Evolutionary conservation across 2,888 invertebrate genomes (phyloP), one percentile per base, ranked within the genome.

Genomic region (Dione vanillae): DNA sequence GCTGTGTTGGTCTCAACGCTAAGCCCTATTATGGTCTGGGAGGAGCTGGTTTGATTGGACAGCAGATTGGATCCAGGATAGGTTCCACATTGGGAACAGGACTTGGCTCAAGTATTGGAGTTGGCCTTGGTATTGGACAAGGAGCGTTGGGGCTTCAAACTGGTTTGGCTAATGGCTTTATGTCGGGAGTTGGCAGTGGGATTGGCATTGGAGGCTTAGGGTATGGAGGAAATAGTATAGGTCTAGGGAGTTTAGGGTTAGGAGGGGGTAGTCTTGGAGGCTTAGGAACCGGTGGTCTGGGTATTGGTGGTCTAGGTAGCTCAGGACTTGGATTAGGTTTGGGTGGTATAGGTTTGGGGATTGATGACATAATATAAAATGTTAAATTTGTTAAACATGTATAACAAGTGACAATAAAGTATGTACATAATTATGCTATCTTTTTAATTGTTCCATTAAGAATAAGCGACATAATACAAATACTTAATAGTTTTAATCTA

Each of bases 11-110:
- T 64, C 14, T 64, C 6, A 64, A 64, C 37, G 64, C 64, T 19
- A 37, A 19, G 16, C 64, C 64, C 14, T 45, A 45, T n/a, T 20
- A 20, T 0, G 61, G 43, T 12, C 20, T 61, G 14, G 64, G 49
- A 14, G 47, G 49, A 19, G 64, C 64, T 51, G 64, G 47, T 35
- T n/a, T 19, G 1, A 16, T 64, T 40, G 64, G 64, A n/a, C 12
- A 37, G 2, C 12, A 37, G 19, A 49, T 64, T 35, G 47, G 47
- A 12, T 9, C 47, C 12, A 47, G 47, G 3, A 35, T 64, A 19
- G 19, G 37, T 5, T 47, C 37, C 0, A 40, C 37, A 5, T 14
- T 64, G 19, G 49, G 64, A n/a, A 12, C 37, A 12, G 16, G 47
- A 19, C 8, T 49, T 14, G 64, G 49, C 8, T 35, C 47, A 0